Evolutionary conservation across 2,797 vertebrate species (phyloP).

Genomic region (Malacoraja senta): DNA sequence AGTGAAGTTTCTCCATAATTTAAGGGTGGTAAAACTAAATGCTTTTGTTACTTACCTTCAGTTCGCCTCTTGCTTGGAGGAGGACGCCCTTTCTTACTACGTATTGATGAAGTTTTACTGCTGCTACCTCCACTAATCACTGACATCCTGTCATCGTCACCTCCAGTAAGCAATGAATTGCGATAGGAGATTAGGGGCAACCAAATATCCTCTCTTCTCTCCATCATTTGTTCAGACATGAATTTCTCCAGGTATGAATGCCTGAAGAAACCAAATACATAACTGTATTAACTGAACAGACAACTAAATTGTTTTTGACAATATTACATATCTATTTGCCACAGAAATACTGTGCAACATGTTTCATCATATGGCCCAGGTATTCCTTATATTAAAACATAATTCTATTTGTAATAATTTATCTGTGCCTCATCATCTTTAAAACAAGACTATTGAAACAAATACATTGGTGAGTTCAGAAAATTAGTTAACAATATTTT

Average conservation of each 20-base stretch:
- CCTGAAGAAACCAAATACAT: conserved; percentile 50
- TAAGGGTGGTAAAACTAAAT: not conserved
- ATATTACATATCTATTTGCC: not conserved
- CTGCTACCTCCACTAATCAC: conserved; percentile 84
- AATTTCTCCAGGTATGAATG: conserved; percentile 97
- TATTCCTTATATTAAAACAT: not conserved
- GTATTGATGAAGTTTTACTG: conserved; percentile 86
- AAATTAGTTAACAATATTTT: not conserved
- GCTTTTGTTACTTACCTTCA: conserved; percentile 57
- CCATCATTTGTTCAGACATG: conserved; percentile 94
- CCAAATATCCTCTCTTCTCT: conserved; percentile 95
- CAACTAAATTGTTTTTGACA: not conserved
- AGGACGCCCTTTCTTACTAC: conserved; percentile 93
- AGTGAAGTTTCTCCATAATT: not conserved
- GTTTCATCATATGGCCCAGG: not conserved
- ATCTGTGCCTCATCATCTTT: not conserved
- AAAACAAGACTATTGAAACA: not conserved
- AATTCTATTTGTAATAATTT: not conserved
- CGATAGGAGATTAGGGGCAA: conserved; percentile 95
- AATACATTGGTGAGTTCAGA: not conserved
- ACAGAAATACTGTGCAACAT: not conserved
- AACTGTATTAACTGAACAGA: not conserved
- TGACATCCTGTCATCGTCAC: conserved; percentile 88
- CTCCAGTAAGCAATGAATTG: conserved; percentile 91
- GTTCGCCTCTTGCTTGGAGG: conserved; percentile 85